These are phyloP conservation scores for Callaeas wilsoni DNA, from an alignment of 2,113 vertebrate genomes.

Conservation along the genomic window DNA sequence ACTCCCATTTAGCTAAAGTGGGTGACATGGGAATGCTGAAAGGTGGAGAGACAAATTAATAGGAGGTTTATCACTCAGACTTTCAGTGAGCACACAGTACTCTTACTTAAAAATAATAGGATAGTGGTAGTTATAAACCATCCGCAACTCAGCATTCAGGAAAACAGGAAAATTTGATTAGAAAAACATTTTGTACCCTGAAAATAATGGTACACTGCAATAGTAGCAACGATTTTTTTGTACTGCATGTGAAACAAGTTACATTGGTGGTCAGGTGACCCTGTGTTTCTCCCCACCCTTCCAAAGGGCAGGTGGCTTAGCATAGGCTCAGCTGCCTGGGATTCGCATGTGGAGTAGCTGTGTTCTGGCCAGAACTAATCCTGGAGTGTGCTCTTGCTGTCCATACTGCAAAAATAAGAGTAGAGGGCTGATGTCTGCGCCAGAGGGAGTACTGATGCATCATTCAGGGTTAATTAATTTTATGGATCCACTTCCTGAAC, in stretches of 20 bases:
- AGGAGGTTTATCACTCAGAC: neutral
- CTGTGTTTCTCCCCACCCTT: neutral
- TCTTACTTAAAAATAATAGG: neutral
- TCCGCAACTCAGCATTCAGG: neutral
- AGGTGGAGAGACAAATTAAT: neutral
- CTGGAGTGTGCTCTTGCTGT: neutral
- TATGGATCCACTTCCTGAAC: neutral
- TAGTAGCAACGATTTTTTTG: neutral
- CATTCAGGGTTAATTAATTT: neutral
- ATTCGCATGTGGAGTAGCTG: neutral
- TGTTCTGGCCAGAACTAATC: neutral
- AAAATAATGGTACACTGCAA: neutral
- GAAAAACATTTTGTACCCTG: neutral
- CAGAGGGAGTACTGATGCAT: neutral
- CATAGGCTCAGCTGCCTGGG: neutral
- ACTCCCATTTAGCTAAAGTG: neutral
- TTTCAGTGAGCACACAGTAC: neutral
- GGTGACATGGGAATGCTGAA: neutral
- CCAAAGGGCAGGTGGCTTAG: neutral
- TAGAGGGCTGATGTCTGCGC: neutral
- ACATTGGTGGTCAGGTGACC: neutral
- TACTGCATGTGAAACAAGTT: neutral
- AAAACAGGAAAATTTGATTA: neutral
- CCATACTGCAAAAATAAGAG: neutral
- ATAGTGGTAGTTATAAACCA: neutral